phyloP scores from a whole-genome alignment of 2,888 invertebrate species.

The Cylloceria caligata region DNA sequence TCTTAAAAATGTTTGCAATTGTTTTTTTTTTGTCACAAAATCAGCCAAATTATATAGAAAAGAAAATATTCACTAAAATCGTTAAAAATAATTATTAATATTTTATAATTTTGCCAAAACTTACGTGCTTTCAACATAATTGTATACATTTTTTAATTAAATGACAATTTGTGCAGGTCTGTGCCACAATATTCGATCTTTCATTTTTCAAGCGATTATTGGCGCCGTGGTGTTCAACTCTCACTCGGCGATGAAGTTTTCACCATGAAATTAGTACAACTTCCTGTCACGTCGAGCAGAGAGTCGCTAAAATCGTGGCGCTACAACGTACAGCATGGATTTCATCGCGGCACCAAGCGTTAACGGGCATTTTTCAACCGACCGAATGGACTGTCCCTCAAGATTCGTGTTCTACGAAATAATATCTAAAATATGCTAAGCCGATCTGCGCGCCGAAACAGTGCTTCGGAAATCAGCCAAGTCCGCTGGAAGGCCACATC shows the following conservation, averaged over 20 bases:
- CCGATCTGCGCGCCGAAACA: background rate
- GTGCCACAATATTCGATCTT: background rate
- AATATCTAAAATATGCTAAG: conserved; percentile 21
- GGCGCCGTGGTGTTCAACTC: background rate
- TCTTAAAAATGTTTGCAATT: no score
- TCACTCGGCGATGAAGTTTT: no score
- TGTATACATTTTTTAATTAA: background rate
- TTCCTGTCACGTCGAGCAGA: background rate
- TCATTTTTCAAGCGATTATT: background rate
- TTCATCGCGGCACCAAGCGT: conserved; percentile 58
- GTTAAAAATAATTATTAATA: background rate
- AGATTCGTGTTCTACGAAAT: conserved; percentile 17
- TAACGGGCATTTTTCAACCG: conserved; percentile 70
- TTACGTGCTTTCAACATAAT: background rate
- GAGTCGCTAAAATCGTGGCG: conserved; percentile 29
- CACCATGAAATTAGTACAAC: conserved; percentile 39
- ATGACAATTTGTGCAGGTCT: background rate
- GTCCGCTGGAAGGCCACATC: conserved; percentile 4
- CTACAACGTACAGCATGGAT: conserved; percentile 62
- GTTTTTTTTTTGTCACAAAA: background rate
- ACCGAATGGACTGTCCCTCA: conserved; percentile 35
- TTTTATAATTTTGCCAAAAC: background rate
- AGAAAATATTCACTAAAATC: background rate
- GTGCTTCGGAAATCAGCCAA: background rate
- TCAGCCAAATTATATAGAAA: background rate